phyloP scores from a whole-genome alignment of 2,797 vertebrate species.

The Sebastes steindachneri region DNA sequence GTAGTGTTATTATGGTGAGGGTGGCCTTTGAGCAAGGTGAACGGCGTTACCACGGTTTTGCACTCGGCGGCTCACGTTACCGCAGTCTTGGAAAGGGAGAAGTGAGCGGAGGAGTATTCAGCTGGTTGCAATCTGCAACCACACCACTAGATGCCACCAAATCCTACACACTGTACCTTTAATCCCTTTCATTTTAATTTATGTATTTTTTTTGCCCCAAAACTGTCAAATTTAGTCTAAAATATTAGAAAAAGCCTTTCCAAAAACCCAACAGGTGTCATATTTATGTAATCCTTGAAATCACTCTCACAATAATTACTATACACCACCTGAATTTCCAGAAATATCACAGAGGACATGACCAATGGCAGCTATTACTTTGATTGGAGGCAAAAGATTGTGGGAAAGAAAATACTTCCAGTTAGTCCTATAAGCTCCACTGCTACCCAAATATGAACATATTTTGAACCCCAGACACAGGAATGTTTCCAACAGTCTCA shows the following conservation, averaged over 20 bases:
- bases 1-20: too few species aligned
- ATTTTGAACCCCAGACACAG: background rate
- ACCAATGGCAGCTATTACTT: background rate
- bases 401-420: background rate
- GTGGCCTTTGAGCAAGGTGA: too few species aligned
- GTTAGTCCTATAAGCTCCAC: background rate
- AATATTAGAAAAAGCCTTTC: background rate
- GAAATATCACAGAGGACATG: background rate
- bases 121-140: too few species aligned
- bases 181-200: background rate
- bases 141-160: too few species aligned
- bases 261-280: background rate
- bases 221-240: background rate
- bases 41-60: too few species aligned
- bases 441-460: background rate
- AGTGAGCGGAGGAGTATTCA: too few species aligned
- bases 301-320: background rate
- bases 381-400: background rate
- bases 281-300: background rate
- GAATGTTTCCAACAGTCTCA: background rate
- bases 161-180: too few species aligned
- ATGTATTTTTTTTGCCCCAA: too few species aligned
- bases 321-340: background rate
- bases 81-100: too few species aligned
- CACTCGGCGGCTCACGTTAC: too few species aligned